Percentiles rank a stretch among this genome's conserved stretches.
Evolutionary conservation across 2,888 invertebrate species (phyloP).

Genomic region (Parnassius orleans): DNA sequence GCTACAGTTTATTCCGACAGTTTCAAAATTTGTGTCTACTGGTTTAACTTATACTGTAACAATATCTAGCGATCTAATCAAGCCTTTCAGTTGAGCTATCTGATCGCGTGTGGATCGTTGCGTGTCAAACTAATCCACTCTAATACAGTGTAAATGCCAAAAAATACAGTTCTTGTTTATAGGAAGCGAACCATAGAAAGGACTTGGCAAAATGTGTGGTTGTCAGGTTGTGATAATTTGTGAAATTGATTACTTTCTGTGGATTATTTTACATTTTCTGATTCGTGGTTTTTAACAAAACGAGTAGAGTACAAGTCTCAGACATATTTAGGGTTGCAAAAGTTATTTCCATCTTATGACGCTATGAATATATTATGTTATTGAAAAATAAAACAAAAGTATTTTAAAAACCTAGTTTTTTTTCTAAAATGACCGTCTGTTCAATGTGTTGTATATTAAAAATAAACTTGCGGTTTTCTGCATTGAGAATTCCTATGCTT

Average conservation of each 20-base stretch:
- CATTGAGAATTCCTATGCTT: background rate
- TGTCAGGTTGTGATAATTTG: constrained; percentile 49
- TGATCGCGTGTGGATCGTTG: constrained; percentile 24
- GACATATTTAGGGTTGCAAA: no score
- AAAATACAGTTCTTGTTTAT: constrained; percentile 56
- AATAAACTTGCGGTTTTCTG: background rate
- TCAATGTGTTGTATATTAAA: background rate
- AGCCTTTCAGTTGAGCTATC: constrained; percentile 18
- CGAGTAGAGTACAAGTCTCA: no score
- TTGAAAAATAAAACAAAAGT: no score
- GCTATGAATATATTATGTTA: no score
- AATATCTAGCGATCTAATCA: constrained; percentile 27
- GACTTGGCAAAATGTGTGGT: constrained; percentile 43
- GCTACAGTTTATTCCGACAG: constrained; percentile 6
- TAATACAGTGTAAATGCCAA: constrained; percentile 57
- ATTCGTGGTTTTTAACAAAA: no score
- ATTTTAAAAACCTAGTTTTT: no score
- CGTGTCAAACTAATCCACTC: constrained; percentile 34
- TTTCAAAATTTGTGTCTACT: constrained; percentile 2
- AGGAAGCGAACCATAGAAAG: constrained; percentile 56
- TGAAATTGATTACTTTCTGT: constrained; percentile 13
- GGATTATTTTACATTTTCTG: background rate
- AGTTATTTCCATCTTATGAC: no score
- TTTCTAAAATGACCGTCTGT: background rate
- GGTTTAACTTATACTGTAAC: constrained; percentile 21